Percentiles rank a stretch among this genome's conserved stretches.
Evolutionary conservation across 2,113 vertebrate genomes (phyloP).

Genomic region (Opisthocomus hoazin): DNA sequence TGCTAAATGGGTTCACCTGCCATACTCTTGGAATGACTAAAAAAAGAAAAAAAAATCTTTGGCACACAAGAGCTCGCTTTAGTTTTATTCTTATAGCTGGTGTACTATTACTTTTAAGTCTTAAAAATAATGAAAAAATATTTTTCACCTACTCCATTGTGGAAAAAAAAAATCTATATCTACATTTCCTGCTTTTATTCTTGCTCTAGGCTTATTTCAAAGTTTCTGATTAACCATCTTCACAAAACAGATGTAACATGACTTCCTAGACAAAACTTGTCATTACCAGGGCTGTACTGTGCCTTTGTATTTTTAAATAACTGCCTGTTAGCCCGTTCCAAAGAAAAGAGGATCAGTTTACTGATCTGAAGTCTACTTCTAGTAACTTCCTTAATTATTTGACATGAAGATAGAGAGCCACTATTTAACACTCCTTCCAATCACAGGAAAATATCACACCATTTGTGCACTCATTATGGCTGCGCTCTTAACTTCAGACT

Average conservation of each 20-base stretch:
- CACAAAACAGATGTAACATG: background rate
- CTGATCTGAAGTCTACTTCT: slow-evolving; percentile 15
- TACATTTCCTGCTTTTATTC: background rate
- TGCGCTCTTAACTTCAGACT: slow-evolving; percentile 32
- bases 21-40: slow-evolving; percentile 34
- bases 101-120: background rate
- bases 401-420: slow-evolving; percentile 9
- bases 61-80: background rate
- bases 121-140: background rate
- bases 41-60: background rate
- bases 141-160: background rate
- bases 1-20: slow-evolving; percentile 62
- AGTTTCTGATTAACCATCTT: background rate
- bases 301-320: background rate
- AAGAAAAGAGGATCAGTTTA: background rate
- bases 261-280: background rate
- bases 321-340: background rate
- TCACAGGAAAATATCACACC: slow-evolving; percentile 47
- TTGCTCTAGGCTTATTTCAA: background rate
- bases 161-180: background rate
- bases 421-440: slow-evolving; percentile 21
- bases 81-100: background rate
- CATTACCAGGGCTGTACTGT: background rate
- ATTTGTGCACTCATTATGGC: slow-evolving; percentile 38
- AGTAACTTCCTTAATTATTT: slow-evolving; percentile 36